Evolutionary conservation across 1,140 invertebrate species (phyloP), one percentile per base, ranked within the genome.

Genomic region (Drosophila tsacasi): DNA sequence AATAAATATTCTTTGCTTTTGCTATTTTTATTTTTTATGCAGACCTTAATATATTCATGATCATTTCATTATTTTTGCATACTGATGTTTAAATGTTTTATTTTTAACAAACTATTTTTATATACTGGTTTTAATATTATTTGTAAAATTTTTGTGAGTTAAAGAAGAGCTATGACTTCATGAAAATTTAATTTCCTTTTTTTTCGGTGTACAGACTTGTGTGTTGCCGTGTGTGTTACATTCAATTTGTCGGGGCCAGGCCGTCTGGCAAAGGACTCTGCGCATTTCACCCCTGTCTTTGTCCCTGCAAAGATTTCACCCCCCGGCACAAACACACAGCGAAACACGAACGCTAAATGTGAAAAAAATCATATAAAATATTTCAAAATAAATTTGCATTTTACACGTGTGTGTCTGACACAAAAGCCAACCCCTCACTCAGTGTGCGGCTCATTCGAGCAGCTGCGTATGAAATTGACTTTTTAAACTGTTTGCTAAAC

Each of bases 361-460:
- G 25, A 40, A 72, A 79, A 57, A 57, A 62, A 79, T 60, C 79
- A 74, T 65, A 83, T 65, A 76, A 71, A 79, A 74, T 61, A 81
- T 83, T 78, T 84, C 37, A 37, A 72, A 84, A 84, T 76, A 81
- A 84, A 87, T 89, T 89, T 89, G 67, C 85, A 90, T 87, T 76
- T 86, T 64, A 80, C 78, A 81, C 77, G 74, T 81, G 78, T 85
- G 82, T 59, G 40, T 32, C 30, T 81, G 77, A 73, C 65, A 82
- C 69, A 71, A 66, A 63, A 12, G 65, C 44, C 52, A 21, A n/a
- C 55, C 25, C 25, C 21, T 10, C 57, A 15, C n/a, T 32, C 42
- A 15, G 21, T 32, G n/a, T 21, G 12, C 23, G 37, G 47, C 52
- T 44, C 66, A 32, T 55, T 68, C 55, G 40, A 61, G 69, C 67